A percentile compares a stretch with the other conserved stretches of the same genome.
Conservation (phyloP, 2,888 invertebrate species). For the Arge pagana region DNA sequence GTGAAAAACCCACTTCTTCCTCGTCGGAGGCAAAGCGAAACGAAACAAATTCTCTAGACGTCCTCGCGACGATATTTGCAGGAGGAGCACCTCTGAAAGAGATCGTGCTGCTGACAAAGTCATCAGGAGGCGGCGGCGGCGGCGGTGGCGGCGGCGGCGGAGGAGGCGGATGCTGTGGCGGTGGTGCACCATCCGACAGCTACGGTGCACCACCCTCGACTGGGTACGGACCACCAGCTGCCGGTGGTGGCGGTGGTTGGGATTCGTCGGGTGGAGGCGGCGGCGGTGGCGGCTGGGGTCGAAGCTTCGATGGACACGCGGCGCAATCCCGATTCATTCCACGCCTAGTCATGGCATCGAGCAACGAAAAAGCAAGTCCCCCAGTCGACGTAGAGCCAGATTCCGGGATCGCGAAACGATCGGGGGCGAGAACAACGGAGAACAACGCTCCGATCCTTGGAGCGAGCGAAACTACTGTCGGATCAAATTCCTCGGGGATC, state of each 20-base stretch:
- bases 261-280: conserved; percentile 54
- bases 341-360: too few species aligned
- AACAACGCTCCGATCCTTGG: neutral
- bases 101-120: conserved; percentile 57
- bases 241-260: conserved; percentile 49
- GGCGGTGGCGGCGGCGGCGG: conserved; percentile 61
- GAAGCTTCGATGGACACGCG: conserved; percentile 57
- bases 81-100: conserved; percentile 38
- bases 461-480: too few species aligned
- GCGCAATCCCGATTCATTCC: conserved; percentile 2
- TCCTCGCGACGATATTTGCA: neutral
- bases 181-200: conserved; percentile 45
- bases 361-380: too few species aligned
- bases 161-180: conserved; percentile 51
- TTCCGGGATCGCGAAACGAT: neutral
- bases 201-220: conserved; percentile 39
- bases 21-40: too few species aligned
- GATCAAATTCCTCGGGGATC: too few species aligned
- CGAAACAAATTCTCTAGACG: too few species aligned
- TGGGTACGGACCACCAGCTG: conserved; percentile 51
- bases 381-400: neutral
- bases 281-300: conserved; percentile 60
- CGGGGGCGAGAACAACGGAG: neutral
- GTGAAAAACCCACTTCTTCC: too few species aligned
- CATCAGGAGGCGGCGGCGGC: conserved; percentile 55